Conservation (phyloP, 1,140 invertebrate genomes). For the Holotrichia oblita region DNA sequence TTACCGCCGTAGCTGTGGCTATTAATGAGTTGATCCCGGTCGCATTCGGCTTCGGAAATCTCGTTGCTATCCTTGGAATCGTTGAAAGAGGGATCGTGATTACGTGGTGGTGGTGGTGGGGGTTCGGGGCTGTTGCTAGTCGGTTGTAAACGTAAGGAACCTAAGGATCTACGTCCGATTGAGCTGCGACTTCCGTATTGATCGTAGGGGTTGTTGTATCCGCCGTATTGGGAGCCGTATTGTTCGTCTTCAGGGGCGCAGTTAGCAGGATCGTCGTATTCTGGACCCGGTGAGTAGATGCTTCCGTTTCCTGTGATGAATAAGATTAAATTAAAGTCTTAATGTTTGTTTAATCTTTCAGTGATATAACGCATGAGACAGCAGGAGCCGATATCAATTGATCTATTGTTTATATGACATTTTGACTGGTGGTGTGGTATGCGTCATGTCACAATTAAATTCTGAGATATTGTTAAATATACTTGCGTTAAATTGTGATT, state of each 20-base stretch:
- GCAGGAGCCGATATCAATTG: no score
- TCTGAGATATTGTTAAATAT: no score
- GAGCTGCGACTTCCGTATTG: slow-evolving; percentile 86
- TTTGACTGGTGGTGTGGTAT: no score
- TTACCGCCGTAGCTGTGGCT: slow-evolving; percentile 77
- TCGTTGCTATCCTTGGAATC: slow-evolving; percentile 93
- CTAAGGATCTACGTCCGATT: slow-evolving; percentile 66
- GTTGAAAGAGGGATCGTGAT: slow-evolving; percentile 82
- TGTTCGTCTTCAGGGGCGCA: slow-evolving; percentile 90
- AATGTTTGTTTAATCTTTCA: no score
- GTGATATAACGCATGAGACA: no score
- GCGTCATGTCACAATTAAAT: no score
- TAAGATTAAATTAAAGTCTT: no score
- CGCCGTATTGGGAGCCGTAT: slow-evolving; percentile 84
- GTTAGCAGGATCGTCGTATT: slow-evolving; percentile 92
- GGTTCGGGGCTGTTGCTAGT: slow-evolving; percentile 75
- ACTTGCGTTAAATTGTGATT: no score
- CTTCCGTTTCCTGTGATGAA: slow-evolving; percentile 68
- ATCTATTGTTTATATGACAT: no score
- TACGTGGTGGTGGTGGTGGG: slow-evolving; percentile 81
- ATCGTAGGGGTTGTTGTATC: slow-evolving; percentile 84
- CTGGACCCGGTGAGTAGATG: slow-evolving; percentile 78
- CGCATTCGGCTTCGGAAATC: slow-evolving; percentile 92
- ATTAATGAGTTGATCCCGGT: slow-evolving; percentile 79
- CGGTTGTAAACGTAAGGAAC: slow-evolving; percentile 75